Evolutionary conservation across 1,140 invertebrate genomes (phyloP).

Genomic region (Drosophila watanabei): DNA sequence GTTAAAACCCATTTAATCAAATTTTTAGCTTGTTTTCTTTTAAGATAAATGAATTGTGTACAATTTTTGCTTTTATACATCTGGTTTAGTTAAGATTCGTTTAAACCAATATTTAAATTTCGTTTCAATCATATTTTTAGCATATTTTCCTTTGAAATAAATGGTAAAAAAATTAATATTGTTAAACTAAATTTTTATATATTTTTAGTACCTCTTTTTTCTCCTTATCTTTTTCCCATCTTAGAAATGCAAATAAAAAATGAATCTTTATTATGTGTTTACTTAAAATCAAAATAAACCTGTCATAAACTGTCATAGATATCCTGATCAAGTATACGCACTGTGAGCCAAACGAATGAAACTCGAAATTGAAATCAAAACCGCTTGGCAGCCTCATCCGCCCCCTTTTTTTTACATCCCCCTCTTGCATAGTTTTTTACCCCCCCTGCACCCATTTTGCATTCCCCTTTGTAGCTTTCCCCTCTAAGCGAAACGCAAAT

Average conservation of each 20-base stretch:
- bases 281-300: not conserved
- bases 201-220: no score
- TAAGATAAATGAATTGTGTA: not conserved
- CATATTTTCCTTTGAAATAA: no score
- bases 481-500: slow-evolving; percentile 20
- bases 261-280: not conserved
- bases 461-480: not conserved
- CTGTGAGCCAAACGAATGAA: slow-evolving; percentile 1
- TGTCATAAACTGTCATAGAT: not conserved
- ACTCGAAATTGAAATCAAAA: slow-evolving; percentile 8
- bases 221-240: not conserved
- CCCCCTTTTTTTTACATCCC: not conserved
- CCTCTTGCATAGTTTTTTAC: not conserved
- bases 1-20: no score
- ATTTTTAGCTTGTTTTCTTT: not conserved
- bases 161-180: no score
- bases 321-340: slow-evolving; percentile 36
- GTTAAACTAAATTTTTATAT: no score
- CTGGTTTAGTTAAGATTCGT: not conserved
- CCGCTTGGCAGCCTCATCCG: not conserved
- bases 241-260: not conserved
- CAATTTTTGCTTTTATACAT: not conserved
- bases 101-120: no score
- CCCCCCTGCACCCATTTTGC: not conserved
- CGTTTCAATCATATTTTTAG: no score